Evolutionary conservation across 2,888 invertebrate species (phyloP).

Genomic region (Coelinius sp.): DNA sequence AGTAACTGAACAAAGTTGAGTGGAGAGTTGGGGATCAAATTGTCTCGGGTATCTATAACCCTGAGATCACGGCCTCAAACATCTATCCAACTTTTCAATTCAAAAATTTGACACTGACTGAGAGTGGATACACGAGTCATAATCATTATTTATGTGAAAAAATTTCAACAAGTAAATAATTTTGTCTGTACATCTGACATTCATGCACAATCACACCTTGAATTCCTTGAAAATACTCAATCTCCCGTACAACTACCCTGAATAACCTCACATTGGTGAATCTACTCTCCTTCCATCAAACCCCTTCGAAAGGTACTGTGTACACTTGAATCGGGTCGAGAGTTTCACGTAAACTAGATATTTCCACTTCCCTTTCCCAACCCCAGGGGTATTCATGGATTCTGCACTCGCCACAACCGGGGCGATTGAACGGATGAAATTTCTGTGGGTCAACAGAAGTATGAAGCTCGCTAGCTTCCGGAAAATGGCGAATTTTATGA

Average conservation of each 20-base stretch:
- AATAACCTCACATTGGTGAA: background rate
- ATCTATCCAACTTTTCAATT: background rate
- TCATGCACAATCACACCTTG: constrained; percentile 9
- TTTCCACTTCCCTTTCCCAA: background rate
- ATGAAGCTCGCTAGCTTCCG: background rate
- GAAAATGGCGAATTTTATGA: background rate
- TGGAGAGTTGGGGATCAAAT: constrained; percentile 9
- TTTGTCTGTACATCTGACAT: background rate
- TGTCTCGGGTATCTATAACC: background rate
- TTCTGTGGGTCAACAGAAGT: constrained; percentile 17
- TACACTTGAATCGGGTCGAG: constrained; percentile 13
- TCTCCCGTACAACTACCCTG: background rate
- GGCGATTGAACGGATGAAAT: constrained; percentile 25
- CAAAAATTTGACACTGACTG: too few relatives aligned
- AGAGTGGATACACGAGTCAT: too few relatives aligned
- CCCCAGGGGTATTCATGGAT: constrained; percentile 16
- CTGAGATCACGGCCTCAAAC: background rate
- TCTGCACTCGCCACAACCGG: constrained; percentile 18
- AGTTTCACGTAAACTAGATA: constrained; percentile 21
- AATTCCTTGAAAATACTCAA: background rate
- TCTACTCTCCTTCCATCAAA: background rate
- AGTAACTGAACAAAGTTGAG: background rate
- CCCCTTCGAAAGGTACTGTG: constrained; percentile 6
- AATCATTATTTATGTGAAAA: too few relatives aligned
- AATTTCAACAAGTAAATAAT: too few relatives aligned